Conservation (phyloP, 2,113 vertebrate genomes). For the Laticauda laticaudata region DNA sequence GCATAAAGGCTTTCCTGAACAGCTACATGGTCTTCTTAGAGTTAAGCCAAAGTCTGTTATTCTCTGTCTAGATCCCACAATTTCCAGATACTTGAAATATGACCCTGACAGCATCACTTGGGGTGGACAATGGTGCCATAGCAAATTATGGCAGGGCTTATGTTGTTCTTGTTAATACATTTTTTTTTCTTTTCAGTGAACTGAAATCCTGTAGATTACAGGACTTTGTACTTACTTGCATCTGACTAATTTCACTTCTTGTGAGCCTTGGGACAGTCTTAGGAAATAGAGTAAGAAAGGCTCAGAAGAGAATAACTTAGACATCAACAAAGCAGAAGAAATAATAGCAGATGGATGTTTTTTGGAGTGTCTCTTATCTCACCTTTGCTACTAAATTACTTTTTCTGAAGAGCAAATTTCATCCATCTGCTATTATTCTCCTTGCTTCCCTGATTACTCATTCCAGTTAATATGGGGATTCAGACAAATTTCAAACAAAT, state of each 20-base stretch:
- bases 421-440: no score
- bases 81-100: background rate
- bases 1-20: background rate
- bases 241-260: background rate
- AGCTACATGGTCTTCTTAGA: background rate
- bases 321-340: background rate
- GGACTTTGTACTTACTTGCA: background rate
- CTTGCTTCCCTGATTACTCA: background rate
- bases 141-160: background rate
- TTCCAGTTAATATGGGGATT: background rate
- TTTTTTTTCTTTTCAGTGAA: background rate
- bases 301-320: background rate
- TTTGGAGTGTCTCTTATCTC: no score
- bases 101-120: background rate
- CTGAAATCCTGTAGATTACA: background rate
- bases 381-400: no score
- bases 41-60: background rate
- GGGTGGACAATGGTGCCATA: background rate
- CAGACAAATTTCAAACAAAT: background rate
- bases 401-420: no score
- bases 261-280: background rate
- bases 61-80: background rate
- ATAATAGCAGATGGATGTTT: background rate
- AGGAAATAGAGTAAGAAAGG: background rate
- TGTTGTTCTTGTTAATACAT: background rate